A percentile compares a stretch with the other conserved stretches of the same genome.
These are phyloP conservation scores for Pemphredon lugubris DNA, from an alignment of 2,888 invertebrate species.

Conservation along the genomic window DNA sequence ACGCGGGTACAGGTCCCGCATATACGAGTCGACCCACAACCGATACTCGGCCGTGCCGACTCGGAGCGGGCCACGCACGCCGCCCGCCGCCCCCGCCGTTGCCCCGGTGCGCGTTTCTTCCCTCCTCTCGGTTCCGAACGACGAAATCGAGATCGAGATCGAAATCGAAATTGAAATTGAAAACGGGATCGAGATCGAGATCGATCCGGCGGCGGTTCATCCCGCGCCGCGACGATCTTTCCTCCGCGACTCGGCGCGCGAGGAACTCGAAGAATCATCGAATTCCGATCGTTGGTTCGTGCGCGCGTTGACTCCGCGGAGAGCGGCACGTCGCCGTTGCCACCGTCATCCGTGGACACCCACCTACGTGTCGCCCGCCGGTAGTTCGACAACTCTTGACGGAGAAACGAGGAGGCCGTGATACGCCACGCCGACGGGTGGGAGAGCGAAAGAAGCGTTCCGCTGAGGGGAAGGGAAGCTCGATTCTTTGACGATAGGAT, in stretches of 20 bases:
- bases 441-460: slow-evolving; percentile 24
- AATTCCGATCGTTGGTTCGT: too few relatives aligned
- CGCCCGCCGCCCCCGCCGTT: slow-evolving; percentile 24
- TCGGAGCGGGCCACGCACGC: slow-evolving; percentile 71
- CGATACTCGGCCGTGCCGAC: slow-evolving; percentile 65
- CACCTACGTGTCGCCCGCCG: too few relatives aligned
- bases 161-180: too few relatives aligned
- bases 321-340: too few relatives aligned
- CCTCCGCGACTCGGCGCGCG: too few relatives aligned
- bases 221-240: too few relatives aligned
- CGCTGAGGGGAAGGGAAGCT: slow-evolving; percentile 26
- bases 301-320: too few relatives aligned
- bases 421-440: neutral
- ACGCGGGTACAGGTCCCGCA: slow-evolving; percentile 78
- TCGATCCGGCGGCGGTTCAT: too few relatives aligned
- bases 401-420: slow-evolving; percentile 1
- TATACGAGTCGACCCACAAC: slow-evolving; percentile 71
- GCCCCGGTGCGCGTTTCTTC: neutral
- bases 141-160: too few relatives aligned
- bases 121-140: neutral
- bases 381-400: slow-evolving; percentile 2
- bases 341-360: too few relatives aligned
- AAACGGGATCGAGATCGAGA: too few relatives aligned
- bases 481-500: slow-evolving; percentile 8
- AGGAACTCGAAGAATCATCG: too few relatives aligned